phyloP scores from a whole-genome alignment of 2,113 vertebrate species.

The Leptobrachium leishanense region DNA sequence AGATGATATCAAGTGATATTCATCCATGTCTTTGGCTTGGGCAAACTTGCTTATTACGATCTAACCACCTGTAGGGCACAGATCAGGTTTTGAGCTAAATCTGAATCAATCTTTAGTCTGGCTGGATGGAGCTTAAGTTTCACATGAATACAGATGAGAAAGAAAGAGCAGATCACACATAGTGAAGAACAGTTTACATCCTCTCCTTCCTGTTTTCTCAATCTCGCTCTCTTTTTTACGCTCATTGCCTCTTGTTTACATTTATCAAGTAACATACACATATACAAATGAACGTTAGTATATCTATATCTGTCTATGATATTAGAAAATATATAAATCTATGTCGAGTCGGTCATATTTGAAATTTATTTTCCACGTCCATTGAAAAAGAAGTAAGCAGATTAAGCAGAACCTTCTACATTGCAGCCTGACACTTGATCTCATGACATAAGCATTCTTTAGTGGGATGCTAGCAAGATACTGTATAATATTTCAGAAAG shows the following conservation, averaged over 20 bases:
- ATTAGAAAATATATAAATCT: no score
- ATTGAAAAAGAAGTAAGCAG: no score
- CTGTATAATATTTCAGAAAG: slow-evolving; percentile 78
- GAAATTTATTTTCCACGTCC: no score
- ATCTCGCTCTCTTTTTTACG: no score
- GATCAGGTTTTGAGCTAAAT: slow-evolving; percentile 82
- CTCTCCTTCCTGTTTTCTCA: no score
- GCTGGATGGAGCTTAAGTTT: slow-evolving; percentile 74
- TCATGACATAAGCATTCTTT: slow-evolving; percentile 69
- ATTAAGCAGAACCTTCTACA: slow-evolving; percentile 47
- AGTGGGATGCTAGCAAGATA: slow-evolving; percentile 75
- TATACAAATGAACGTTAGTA: no score
- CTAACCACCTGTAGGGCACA: slow-evolving; percentile 74
- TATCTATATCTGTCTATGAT: no score
- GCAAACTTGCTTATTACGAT: slow-evolving; percentile 77
- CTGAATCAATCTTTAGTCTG: slow-evolving; percentile 88
- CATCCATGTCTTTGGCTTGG: slow-evolving; percentile 78
- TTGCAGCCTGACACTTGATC: slow-evolving; percentile 71
- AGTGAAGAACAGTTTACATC: neutral
- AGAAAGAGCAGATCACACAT: slow-evolving; percentile 57
- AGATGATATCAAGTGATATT: slow-evolving; percentile 55
- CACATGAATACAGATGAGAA: slow-evolving; percentile 73
- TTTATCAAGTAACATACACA: no score
- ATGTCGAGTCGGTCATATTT: no score
- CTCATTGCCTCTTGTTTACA: no score